Percentiles rank a stretch among this genome's conserved stretches.
These are phyloP conservation scores for Smittia aterrima DNA, from an alignment of 2,888 invertebrate species.

Conservation along the genomic window DNA sequence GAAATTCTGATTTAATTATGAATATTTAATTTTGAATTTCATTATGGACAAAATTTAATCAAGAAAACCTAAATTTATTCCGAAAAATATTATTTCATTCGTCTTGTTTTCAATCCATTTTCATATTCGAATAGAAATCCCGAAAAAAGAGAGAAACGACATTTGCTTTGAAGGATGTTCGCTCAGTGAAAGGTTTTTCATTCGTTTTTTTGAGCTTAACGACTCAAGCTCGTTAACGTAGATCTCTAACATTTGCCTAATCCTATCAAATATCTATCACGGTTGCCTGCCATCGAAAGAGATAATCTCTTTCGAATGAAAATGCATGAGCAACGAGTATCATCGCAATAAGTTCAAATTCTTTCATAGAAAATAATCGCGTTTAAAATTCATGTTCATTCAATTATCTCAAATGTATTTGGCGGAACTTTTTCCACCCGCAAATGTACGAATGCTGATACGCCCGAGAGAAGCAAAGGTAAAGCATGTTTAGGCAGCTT, in stretches of 20 bases:
- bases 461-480: too few relatives aligned
- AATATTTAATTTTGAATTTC: too few relatives aligned
- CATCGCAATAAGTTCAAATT: slow-evolving; percentile 9
- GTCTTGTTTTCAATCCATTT: too few relatives aligned
- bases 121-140: neutral
- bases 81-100: too few relatives aligned
- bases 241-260: slow-evolving; percentile 12
- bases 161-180: neutral
- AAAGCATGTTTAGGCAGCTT: neutral
- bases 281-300: neutral
- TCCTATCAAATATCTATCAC: slow-evolving; percentile 24
- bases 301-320: neutral
- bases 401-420: slow-evolving; percentile 19
- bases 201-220: neutral
- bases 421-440: neutral
- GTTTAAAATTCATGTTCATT: slow-evolving; percentile 15
- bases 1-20: too few relatives aligned
- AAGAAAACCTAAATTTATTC: too few relatives aligned
- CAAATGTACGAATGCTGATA: neutral
- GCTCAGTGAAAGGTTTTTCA: neutral
- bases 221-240: slow-evolving; percentile 12
- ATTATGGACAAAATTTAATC: too few relatives aligned
- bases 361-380: neutral
- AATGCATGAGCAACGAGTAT: neutral
- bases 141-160: neutral